phyloP scores from a whole-genome alignment of 2,888 invertebrate genomes.

The Anticlea derivata region DNA sequence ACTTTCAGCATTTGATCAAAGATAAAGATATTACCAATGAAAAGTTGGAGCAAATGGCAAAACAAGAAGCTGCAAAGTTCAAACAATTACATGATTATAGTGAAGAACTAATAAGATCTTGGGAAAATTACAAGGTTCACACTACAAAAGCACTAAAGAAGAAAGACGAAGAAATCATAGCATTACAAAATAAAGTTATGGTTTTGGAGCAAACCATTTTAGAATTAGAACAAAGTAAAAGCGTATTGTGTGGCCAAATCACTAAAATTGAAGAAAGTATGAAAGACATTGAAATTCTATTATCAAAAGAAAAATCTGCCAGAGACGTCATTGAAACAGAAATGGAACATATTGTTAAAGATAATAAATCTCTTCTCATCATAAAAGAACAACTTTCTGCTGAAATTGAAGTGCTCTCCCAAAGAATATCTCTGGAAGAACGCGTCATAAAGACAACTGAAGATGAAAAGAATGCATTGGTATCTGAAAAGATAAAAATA shows the following conservation, averaged over 20 bases:
- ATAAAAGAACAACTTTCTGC: slow-evolving; percentile 19
- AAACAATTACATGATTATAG: slow-evolving; percentile 19
- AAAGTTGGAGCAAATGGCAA: slow-evolving; percentile 32
- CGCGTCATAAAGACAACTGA: slow-evolving; percentile 40
- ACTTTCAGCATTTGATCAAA: slow-evolving; percentile 5
- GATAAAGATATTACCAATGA: slow-evolving; percentile 26
- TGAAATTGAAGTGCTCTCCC: slow-evolving; percentile 16
- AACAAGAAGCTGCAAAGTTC: slow-evolving; percentile 9
- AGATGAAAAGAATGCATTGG: slow-evolving; percentile 29
- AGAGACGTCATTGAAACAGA: slow-evolving; percentile 29
- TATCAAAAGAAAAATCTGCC: slow-evolving; percentile 23
- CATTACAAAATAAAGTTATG: slow-evolving; percentile 5
- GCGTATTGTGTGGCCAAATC: slow-evolving; percentile 23
- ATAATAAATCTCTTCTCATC: slow-evolving; percentile 14
- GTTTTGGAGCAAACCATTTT: slow-evolving; percentile 16
- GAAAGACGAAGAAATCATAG: slow-evolving; percentile 16
- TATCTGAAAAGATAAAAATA: slow-evolving; percentile 32
- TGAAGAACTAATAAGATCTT: slow-evolving; percentile 27
- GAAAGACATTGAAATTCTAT: slow-evolving; percentile 27
- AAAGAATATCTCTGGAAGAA: slow-evolving; percentile 39
- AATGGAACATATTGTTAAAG: slow-evolving; percentile 22
- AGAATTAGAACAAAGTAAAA: slow-evolving; percentile 18
- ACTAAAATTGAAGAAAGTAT: slow-evolving; percentile 30
- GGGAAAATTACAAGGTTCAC: slow-evolving; percentile 23
- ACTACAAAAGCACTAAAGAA: slow-evolving; percentile 4